phyloP scores from a whole-genome alignment of 1,140 invertebrate genomes.

The Trichogramma pretiosum region DNA sequence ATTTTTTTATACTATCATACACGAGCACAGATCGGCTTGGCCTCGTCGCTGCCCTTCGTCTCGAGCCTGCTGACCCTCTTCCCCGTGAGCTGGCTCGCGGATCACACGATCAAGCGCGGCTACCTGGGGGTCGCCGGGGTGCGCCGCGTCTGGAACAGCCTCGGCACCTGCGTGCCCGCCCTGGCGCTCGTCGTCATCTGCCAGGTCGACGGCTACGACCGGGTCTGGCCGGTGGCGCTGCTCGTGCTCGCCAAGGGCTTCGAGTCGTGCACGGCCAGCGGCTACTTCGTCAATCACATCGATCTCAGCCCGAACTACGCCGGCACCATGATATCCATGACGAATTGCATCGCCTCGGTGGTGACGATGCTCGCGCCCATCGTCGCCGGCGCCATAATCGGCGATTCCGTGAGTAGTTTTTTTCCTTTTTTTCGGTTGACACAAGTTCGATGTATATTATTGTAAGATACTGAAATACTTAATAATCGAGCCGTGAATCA shows the following conservation, averaged over 20 bases:
- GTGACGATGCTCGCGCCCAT: constrained; percentile 53
- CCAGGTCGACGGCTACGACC: constrained; percentile 21
- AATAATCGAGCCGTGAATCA: too few relatives aligned
- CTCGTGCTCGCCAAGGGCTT: constrained; percentile 50
- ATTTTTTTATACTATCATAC: not conserved
- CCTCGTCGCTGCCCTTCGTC: constrained; percentile 72
- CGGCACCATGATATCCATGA: constrained; percentile 57
- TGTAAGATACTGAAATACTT: too few relatives aligned
- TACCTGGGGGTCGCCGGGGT: constrained; percentile 45
- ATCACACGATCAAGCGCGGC: constrained; percentile 51
- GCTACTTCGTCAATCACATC: constrained; percentile 54
- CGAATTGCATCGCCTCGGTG: constrained; percentile 54
- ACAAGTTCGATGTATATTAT: too few relatives aligned
- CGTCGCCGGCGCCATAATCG: constrained; percentile 43
- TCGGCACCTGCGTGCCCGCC: constrained; percentile 47
- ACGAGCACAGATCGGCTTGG: constrained; percentile 58
- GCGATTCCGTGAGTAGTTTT: constrained; percentile 25
- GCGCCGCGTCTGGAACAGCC: constrained; percentile 57
- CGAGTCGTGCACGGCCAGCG: constrained; percentile 49
- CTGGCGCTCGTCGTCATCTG: constrained; percentile 37
- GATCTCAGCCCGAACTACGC: too few relatives aligned
- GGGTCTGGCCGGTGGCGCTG: constrained; percentile 35
- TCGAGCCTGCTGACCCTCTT: constrained; percentile 62
- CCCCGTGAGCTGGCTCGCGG: constrained; percentile 54
- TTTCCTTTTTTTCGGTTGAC: too few relatives aligned